Evolutionary conservation across 2,113 vertebrate genomes (phyloP), one percentile per base, ranked within the genome.

Genomic region (Trinectes maculatus): DNA sequence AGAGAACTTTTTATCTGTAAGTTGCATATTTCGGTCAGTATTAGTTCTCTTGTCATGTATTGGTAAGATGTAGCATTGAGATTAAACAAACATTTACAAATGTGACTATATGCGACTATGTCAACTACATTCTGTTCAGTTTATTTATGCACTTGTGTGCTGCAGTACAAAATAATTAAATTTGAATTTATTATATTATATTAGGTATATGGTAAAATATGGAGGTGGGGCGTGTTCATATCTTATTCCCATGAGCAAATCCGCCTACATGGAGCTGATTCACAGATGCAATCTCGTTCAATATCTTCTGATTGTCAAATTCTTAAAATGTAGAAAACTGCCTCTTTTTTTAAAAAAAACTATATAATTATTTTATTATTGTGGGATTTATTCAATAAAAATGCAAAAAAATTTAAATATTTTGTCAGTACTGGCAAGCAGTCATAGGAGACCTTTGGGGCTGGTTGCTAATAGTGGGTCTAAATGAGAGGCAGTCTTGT

Each of bases 401-500:
- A 42, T n/a, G n/a, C n/a, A 54, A 54, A 22, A 21, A 16, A 39
- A 16, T 31, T 8, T n/a, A n/a, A 59, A 21, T 10, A 25, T 15
- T 47, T 31, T 8, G 54, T 18, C 15, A 9, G 28, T 18, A 12
- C 18, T 15, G 33, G 31, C 49, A 37, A 22, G 42, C 2, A 44
- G 13, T 4, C 59, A 49, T 8, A 43, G 47, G 47, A 59, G 42
- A 24, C 5, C 18, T 18, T 6, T 40, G 53, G 8, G 24, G 25
- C 56, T 54, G 61, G 39, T 74, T 70, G 75, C 60, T 67, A 56
- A 46, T 46, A 55, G 11, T 36, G 10, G n/a, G 33, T 59, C 77
- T 49, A 76, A 82, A 85, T 76, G 29, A 77, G 54, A 66, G 34
- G 31, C 52, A 70, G 15, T 1, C 21, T 15, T 25, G 85, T 66